Percentiles rank a stretch among this genome's conserved stretches.
These are phyloP conservation scores for Sanderia malayensis DNA, from an alignment of 30 jellyfish, hydroid and myxozoan genomes.

Conservation along the genomic window DNA sequence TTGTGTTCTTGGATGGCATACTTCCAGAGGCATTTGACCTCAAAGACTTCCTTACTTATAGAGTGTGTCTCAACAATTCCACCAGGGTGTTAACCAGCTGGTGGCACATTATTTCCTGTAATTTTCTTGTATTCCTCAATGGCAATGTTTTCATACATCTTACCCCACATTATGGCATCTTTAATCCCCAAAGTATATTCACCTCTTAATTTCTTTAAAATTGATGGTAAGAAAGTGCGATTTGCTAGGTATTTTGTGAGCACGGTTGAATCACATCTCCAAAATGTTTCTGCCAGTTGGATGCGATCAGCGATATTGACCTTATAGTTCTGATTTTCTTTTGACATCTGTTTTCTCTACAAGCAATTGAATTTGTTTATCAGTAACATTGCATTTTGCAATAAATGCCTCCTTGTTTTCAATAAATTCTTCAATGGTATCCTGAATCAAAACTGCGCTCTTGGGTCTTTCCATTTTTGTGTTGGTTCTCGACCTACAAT, in stretches of 20 bases:
- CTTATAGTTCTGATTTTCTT: constrained; percentile 19
- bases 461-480: background rate
- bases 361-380: constrained; percentile 28
- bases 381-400: constrained; percentile 26
- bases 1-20: too few relatives aligned
- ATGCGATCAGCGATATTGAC: constrained; percentile 22
- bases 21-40: constrained; percentile 33
- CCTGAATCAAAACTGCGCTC: constrained; percentile 31
- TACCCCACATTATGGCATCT: constrained; percentile 37
- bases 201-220: constrained; percentile 19
- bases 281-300: constrained; percentile 41
- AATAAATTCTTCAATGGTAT: constrained; percentile 20
- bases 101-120: background rate
- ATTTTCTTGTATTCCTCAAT: background rate
- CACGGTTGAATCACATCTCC: constrained; percentile 8
- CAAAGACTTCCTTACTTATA: constrained; percentile 15
- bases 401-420: constrained; percentile 16
- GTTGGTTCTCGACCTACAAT: constrained; percentile 39
- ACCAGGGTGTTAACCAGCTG: constrained; percentile 19
- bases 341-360: constrained; percentile 15
- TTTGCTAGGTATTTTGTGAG: background rate
- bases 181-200: constrained; percentile 19
- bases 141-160: constrained; percentile 42
- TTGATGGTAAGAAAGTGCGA: constrained; percentile 29
- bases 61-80: background rate